phyloP scores from a whole-genome alignment of 2,113 vertebrate species.

The Phylloscopus trochilus region DNA sequence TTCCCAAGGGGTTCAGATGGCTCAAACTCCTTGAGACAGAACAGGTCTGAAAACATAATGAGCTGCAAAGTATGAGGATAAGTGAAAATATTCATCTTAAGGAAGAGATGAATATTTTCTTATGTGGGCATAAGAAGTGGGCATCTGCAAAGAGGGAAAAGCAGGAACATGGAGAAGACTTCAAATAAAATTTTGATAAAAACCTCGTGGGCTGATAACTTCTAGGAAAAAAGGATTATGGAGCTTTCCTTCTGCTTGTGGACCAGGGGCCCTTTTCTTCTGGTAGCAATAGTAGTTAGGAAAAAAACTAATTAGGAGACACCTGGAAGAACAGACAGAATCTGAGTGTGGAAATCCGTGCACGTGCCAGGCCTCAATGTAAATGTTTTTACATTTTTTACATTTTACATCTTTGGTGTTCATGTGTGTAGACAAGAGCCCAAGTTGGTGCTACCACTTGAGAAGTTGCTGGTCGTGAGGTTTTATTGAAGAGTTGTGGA shows the following conservation, averaged over 20 bases:
- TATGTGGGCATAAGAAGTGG: neutral
- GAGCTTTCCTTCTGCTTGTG: neutral
- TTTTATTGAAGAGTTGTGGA: neutral
- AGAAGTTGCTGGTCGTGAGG: neutral
- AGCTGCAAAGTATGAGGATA: neutral
- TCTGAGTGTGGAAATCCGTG: neutral
- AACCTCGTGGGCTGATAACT: neutral
- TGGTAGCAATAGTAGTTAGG: neutral
- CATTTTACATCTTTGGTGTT: neutral
- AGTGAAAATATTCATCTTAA: neutral
- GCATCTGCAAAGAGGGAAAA: neutral
- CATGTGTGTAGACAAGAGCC: neutral
- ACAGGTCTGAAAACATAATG: neutral
- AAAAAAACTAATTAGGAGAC: neutral
- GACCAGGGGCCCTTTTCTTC: neutral
- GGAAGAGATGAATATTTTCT: neutral
- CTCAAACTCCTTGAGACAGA: neutral
- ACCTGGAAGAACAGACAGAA: neutral
- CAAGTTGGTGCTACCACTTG: no score
- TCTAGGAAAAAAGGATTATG: neutral
- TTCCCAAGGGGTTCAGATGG: slow-evolving; percentile 10
- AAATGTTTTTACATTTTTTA: neutral
- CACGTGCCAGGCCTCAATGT: fast-evolving
- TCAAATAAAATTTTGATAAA: neutral
- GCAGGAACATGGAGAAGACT: neutral